A percentile compares a stretch with the other conserved stretches of the same genome.
phyloP scores from a whole-genome alignment of 2,888 invertebrate genomes.

The Metalampra italica region DNA sequence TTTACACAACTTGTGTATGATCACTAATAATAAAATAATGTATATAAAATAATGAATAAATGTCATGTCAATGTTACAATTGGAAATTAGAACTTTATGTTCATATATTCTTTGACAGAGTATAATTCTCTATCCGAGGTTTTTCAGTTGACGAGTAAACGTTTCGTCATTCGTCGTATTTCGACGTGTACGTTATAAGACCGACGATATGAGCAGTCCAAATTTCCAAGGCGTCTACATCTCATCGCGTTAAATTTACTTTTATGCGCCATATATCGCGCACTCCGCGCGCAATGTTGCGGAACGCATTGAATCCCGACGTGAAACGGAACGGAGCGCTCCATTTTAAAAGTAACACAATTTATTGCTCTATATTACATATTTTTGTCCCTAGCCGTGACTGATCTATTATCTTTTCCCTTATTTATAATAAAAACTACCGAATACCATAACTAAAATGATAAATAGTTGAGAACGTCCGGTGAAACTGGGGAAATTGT shows the following conservation, averaged over 20 bases:
- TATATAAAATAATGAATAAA: no score
- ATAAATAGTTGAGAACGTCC: conserved; percentile 6
- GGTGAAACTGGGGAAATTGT: conserved; percentile 3
- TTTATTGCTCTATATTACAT: conserved; percentile 54
- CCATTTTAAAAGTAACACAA: conserved; percentile 61
- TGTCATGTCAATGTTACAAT: no score
- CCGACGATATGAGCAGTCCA: no score
- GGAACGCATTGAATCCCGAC: conserved; percentile 61
- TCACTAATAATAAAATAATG: no score
- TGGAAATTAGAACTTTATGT: no score
- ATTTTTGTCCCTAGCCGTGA: conserved; percentile 47
- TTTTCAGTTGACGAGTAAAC: no score
- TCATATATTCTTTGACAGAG: no score
- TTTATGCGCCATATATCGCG: conserved; percentile 64
- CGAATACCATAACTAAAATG: conserved; percentile 11
- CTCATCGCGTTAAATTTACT: conserved; percentile 23
- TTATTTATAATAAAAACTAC: conserved; percentile 23
- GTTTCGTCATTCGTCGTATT: no score
- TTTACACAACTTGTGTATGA: no score
- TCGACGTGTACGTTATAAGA: no score
- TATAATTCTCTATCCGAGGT: no score
- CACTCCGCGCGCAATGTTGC: conserved; percentile 58
- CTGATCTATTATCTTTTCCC: conserved; percentile 29
- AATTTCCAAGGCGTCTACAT: not conserved
- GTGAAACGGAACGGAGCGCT: conserved; percentile 33